Percentiles rank a stretch among this genome's conserved stretches.
Conservation (phyloP, 1,140 invertebrate genomes). For the Laupala kohalensis region DNA sequence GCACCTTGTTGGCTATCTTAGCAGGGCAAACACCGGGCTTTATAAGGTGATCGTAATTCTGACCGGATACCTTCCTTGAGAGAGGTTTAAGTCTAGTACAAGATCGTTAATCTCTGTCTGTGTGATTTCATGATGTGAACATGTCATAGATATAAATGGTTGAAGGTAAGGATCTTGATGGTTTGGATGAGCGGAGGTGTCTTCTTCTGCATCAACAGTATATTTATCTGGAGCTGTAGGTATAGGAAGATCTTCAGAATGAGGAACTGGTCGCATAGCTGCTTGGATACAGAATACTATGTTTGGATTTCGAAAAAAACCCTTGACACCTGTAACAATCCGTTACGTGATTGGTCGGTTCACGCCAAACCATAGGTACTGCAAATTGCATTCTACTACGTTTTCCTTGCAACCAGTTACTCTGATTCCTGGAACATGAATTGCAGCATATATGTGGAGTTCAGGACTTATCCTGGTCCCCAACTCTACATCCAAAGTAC, state of each 20-base stretch:
- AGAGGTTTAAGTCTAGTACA: too few species aligned
- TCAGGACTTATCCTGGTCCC: background rate
- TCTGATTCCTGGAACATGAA: too few species aligned
- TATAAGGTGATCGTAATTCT: too few species aligned
- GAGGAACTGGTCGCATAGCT: background rate
- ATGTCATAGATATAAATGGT: background rate
- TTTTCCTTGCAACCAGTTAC: too few species aligned
- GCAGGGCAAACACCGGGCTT: too few species aligned
- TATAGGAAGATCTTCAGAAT: background rate
- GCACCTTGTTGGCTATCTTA: too few species aligned
- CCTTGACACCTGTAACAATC: background rate
- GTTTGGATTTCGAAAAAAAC: slow-evolving; percentile 1
- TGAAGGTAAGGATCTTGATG: background rate
- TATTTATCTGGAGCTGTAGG: slow-evolving; percentile 1
- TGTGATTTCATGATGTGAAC: slow-evolving; percentile 1
- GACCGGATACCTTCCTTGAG: too few species aligned
- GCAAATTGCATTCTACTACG: too few species aligned
- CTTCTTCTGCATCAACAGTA: background rate
- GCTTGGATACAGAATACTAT: background rate
- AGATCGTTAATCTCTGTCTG: background rate
- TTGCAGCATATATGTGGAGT: too few species aligned
- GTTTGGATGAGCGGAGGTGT: background rate
- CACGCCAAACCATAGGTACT: background rate
- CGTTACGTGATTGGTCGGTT: slow-evolving; percentile 1
- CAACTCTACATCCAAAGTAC: background rate